Evolutionary conservation across 2,113 vertebrate species (phyloP).

Genomic region (Chamaea fasciata): DNA sequence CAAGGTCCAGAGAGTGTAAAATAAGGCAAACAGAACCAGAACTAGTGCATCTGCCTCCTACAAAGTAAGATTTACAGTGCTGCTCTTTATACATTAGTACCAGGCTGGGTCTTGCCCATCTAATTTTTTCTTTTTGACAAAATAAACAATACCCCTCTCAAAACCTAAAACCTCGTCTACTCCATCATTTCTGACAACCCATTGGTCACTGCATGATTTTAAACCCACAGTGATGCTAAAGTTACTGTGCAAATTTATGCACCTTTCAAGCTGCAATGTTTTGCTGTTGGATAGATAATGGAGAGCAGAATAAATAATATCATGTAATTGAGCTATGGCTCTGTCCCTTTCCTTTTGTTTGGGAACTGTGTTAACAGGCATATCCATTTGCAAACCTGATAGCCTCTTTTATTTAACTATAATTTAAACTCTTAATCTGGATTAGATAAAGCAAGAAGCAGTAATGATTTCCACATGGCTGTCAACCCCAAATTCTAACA

Average conservation of each 20-base stretch:
- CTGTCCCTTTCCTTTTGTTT: neutral
- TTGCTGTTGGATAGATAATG: neutral
- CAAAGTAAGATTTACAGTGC: neutral
- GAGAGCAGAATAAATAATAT: neutral
- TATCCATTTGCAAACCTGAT: neutral
- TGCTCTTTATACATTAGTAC: neutral
- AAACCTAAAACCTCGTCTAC: neutral
- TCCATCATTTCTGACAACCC: neutral
- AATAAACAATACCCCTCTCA: neutral
- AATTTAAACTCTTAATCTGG: neutral
- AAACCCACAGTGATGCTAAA: neutral
- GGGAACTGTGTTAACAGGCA: neutral
- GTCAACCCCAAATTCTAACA: neutral
- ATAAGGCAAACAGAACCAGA: neutral
- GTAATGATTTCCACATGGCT: neutral
- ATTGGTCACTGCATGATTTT: neutral
- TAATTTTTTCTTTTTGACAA: neutral
- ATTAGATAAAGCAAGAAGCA: neutral
- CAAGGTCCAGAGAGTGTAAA: neutral
- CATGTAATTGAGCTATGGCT: neutral
- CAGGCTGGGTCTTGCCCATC: neutral
- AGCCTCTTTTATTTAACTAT: neutral
- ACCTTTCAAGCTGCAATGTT: neutral
- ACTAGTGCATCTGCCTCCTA: neutral
- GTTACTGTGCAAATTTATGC: too few relatives aligned